Conservation (phyloP, 2,888 invertebrate species). For the Drosophila peninsularis region DNA sequence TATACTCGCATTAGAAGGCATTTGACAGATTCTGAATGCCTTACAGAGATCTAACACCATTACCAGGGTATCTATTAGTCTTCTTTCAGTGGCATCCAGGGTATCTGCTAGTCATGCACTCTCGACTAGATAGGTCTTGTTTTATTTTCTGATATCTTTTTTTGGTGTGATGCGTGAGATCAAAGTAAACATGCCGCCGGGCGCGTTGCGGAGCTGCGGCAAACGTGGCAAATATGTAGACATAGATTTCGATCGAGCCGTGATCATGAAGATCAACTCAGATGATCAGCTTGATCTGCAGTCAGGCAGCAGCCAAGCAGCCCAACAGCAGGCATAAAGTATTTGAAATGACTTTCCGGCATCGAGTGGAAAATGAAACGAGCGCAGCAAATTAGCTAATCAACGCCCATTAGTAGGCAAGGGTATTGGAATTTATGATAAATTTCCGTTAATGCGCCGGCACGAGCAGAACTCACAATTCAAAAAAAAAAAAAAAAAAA, state of each 20-base stretch:
- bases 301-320: slow-evolving; percentile 19
- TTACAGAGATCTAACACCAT: background rate
- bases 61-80: too few relatives aligned
- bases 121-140: background rate
- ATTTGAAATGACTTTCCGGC: slow-evolving; percentile 72
- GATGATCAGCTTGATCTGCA: slow-evolving; percentile 30
- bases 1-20: too few relatives aligned
- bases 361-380: slow-evolving; percentile 73
- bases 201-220: slow-evolving; percentile 12
- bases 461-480: slow-evolving; percentile 78
- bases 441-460: slow-evolving; percentile 73
- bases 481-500: slow-evolving; percentile 51
- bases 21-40: too few relatives aligned
- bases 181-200: slow-evolving; percentile 75
- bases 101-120: background rate
- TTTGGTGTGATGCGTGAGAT: slow-evolving; percentile 56
- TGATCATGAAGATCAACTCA: slow-evolving; percentile 43
- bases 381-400: slow-evolving; percentile 80
- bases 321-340: slow-evolving; percentile 47
- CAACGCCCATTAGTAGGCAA: slow-evolving; percentile 79
- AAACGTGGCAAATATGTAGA: slow-evolving; percentile 69
- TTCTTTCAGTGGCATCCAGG: background rate
- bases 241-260: slow-evolving; percentile 69
- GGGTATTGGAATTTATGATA: slow-evolving; percentile 79
- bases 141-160: slow-evolving; percentile 14